These are phyloP conservation scores for Pterocles gutturalis DNA, from an alignment of 2,113 vertebrate genomes.

Conservation along the genomic window DNA sequence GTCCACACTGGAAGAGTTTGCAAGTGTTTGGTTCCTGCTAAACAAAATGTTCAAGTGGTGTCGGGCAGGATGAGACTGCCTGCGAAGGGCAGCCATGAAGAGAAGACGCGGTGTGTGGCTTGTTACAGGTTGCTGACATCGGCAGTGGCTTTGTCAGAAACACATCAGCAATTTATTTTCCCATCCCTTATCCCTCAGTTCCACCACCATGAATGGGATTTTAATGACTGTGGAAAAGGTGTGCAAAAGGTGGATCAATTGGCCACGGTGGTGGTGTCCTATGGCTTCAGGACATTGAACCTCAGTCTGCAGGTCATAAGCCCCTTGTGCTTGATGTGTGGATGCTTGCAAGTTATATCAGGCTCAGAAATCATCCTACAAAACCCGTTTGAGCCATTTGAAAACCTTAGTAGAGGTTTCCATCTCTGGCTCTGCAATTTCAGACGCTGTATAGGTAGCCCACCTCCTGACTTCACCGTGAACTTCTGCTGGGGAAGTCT, in stretches of 20 bases:
- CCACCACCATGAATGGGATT: background rate
- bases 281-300: background rate
- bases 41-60: background rate
- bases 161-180: background rate
- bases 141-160: background rate
- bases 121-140: background rate
- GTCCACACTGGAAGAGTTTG: background rate
- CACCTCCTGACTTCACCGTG: background rate
- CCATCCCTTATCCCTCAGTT: background rate
- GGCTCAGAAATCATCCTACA: background rate
- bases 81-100: background rate
- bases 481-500: background rate
- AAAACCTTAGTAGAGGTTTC: background rate
- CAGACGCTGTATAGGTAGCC: background rate
- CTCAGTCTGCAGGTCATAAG: background rate
- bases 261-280: fast-evolving
- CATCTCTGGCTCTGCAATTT: background rate
- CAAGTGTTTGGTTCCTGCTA: background rate
- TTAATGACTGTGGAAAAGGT: background rate
- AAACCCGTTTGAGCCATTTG: background rate
- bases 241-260: background rate
- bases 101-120: background rate
- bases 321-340: background rate
- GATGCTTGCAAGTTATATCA: background rate
- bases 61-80: background rate